Evolutionary conservation across 2,888 invertebrate species (phyloP).

Genomic region (Cheilosia pagana): DNA sequence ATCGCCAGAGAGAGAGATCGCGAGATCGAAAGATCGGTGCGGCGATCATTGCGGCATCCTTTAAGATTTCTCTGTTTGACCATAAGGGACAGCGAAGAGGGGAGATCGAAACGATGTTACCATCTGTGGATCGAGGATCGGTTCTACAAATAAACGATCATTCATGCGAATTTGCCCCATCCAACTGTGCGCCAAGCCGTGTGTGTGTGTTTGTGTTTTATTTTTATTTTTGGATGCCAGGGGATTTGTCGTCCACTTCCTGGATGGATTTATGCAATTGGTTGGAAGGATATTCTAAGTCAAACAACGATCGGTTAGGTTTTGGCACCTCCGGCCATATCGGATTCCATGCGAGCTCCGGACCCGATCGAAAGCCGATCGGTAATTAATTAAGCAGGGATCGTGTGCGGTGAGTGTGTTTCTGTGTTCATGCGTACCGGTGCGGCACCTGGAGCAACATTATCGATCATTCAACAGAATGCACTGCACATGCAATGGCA

Average conservation of each 20-base stretch:
- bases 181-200: slow-evolving; percentile 40
- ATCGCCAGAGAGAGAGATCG: slow-evolving; percentile 40
- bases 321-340: slow-evolving; percentile 51
- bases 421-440: slow-evolving; percentile 37
- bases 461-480: slow-evolving; percentile 62
- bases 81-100: background rate
- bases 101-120: slow-evolving; percentile 1
- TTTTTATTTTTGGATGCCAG: background rate
- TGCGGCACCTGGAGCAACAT: slow-evolving; percentile 69
- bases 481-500: slow-evolving; percentile 45
- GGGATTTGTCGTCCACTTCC: slow-evolving; percentile 68
- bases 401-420: slow-evolving; percentile 57
- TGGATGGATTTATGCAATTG: slow-evolving; percentile 53
- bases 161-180: slow-evolving; percentile 62
- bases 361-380: slow-evolving; percentile 24
- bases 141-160: slow-evolving; percentile 61
- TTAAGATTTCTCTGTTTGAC: slow-evolving; percentile 32
- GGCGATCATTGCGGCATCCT: slow-evolving; percentile 56
- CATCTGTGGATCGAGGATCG: slow-evolving; percentile 57
- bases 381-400: slow-evolving; percentile 55
- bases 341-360: slow-evolving; percentile 9
- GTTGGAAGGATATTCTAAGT: slow-evolving; percentile 27
- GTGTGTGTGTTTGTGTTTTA: slow-evolving; percentile 7
- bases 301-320: slow-evolving; percentile 30
- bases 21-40: slow-evolving; percentile 30